phyloP scores from a whole-genome alignment of 2,888 invertebrate species.

The Matsumyia berberina region DNA sequence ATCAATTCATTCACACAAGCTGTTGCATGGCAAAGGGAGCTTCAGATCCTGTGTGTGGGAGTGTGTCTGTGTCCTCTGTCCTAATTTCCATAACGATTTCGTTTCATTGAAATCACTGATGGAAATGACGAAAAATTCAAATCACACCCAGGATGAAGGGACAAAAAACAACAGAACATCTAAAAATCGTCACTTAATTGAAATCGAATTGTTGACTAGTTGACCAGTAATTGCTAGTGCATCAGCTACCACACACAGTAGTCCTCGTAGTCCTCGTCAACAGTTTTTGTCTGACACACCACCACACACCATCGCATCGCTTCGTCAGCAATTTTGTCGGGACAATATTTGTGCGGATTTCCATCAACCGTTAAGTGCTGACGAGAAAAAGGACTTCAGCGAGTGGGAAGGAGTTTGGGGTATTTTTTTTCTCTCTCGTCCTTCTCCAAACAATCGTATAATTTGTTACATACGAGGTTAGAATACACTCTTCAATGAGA shows the following conservation, averaged over 20 bases:
- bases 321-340: constrained; percentile 40
- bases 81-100: constrained; percentile 62
- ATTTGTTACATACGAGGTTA: constrained; percentile 54
- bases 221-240: constrained; percentile 62
- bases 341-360: constrained; percentile 70
- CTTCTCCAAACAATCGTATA: constrained; percentile 40
- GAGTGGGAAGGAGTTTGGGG: background rate
- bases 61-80: background rate
- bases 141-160: background rate
- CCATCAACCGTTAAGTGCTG: constrained; percentile 70
- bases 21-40: constrained; percentile 6
- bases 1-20: constrained; percentile 6
- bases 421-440: background rate
- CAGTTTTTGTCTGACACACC: background rate
- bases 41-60: too few species aligned
- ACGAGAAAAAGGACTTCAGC: constrained; percentile 45
- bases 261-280: constrained; percentile 35
- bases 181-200: constrained; percentile 61
- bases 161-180: constrained; percentile 10
- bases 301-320: background rate
- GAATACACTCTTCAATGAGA: constrained; percentile 34
- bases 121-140: background rate
- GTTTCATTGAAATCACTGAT: constrained; percentile 40
- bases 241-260: constrained; percentile 1
- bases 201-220: constrained; percentile 73